phyloP scores from a whole-genome alignment of 2,797 vertebrate genomes.

The Lophius americanus region DNA sequence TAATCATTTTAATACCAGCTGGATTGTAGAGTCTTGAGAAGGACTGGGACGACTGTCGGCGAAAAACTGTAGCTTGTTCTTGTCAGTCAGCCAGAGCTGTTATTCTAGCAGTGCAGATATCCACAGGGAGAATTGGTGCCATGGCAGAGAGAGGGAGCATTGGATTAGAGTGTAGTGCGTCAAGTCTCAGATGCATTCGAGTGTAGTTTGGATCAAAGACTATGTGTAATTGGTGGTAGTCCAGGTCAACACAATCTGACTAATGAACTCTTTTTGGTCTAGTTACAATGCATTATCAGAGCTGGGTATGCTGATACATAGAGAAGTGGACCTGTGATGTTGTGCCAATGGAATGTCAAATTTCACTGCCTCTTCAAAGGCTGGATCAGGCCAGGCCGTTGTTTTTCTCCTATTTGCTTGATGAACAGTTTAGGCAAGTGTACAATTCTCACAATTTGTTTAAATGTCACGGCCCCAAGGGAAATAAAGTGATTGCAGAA shows the following conservation, averaged over 20 bases:
- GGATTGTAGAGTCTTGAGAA: too few species aligned
- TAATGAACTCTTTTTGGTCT: constrained; percentile 60
- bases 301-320: constrained; percentile 53
- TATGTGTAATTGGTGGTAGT: constrained; percentile 32
- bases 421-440: constrained; percentile 11
- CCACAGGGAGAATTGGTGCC: neutral
- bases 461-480: too few species aligned
- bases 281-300: constrained; percentile 58
- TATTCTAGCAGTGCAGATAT: neutral
- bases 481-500: too few species aligned
- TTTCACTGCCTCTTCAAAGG: constrained; percentile 46
- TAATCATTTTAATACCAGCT: too few species aligned
- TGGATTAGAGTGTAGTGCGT: constrained; percentile 35
- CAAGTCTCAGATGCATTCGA: constrained; percentile 35
- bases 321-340: constrained; percentile 56
- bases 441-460: too few species aligned
- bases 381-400: constrained; percentile 21
- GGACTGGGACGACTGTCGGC: neutral
- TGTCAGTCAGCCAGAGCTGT: constrained; percentile 20
- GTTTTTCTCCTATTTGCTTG: constrained; percentile 32
- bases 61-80: constrained; percentile 20
- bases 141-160: neutral
- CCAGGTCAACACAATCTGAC: constrained; percentile 24
- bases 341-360: constrained; percentile 68
- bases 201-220: constrained; percentile 49